phyloP scores from a whole-genome alignment of 2,888 invertebrate species.

The Drosophila parthenogenetica region DNA sequence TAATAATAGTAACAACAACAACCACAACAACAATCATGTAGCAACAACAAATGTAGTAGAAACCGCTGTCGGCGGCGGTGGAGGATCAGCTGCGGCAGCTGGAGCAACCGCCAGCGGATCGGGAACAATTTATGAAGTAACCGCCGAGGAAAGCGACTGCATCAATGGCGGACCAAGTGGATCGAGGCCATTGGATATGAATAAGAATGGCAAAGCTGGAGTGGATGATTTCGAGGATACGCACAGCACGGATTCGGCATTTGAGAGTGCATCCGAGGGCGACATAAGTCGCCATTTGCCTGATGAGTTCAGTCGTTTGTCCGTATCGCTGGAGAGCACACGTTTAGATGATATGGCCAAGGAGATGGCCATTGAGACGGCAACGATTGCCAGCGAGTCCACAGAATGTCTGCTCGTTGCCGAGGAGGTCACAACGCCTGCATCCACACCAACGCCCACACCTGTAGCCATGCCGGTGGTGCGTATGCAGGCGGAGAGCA shows the following conservation, averaged over 20 bases:
- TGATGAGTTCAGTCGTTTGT: slow-evolving; percentile 82
- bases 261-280: slow-evolving; percentile 84
- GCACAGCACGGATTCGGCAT: slow-evolving; percentile 84
- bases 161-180: slow-evolving; percentile 59
- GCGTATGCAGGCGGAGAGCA: slow-evolving; percentile 15
- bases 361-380: slow-evolving; percentile 82
- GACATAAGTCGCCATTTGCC: slow-evolving; percentile 84
- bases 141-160: slow-evolving; percentile 80
- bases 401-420: slow-evolving; percentile 77
- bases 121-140: slow-evolving; percentile 75
- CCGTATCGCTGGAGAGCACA: slow-evolving; percentile 79
- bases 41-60: slow-evolving; percentile 34
- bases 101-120: slow-evolving; percentile 29
- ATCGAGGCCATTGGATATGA: slow-evolving; percentile 80
- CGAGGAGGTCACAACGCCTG: slow-evolving; percentile 62
- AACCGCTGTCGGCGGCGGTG: slow-evolving; percentile 7
- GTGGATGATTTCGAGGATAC: slow-evolving; percentile 83
- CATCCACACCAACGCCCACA: slow-evolving; percentile 60
- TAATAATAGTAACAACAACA: slow-evolving; percentile 48
- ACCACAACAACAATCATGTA: slow-evolving; percentile 57
- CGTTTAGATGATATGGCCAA: slow-evolving; percentile 78
- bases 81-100: slow-evolving; percentile 11
- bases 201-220: slow-evolving; percentile 78
- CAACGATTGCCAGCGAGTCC: slow-evolving; percentile 83
- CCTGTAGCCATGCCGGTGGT: background rate